These are phyloP conservation scores for Pycnonotus jocosus DNA, from an alignment of 2,113 vertebrate species.

Conservation along the genomic window DNA sequence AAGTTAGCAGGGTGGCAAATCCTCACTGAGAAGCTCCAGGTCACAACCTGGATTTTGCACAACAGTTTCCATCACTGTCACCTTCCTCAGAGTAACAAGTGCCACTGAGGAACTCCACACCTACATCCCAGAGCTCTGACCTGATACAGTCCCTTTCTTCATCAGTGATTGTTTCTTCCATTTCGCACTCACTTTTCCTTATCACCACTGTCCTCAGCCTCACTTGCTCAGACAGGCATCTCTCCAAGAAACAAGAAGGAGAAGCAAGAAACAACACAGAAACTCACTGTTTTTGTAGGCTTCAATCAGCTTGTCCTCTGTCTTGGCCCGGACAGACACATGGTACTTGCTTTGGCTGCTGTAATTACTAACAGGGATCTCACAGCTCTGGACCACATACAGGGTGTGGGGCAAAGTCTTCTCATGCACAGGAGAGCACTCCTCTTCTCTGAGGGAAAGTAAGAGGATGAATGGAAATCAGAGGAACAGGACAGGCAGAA, in stretches of 20 bases:
- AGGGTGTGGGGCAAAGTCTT: background rate
- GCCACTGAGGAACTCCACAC: background rate
- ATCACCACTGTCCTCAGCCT: background rate
- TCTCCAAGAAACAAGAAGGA: background rate
- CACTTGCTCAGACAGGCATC: background rate
- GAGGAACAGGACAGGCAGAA: background rate
- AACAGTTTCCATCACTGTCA: background rate
- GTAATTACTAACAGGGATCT: conserved; percentile 12
- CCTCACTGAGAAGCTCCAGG: background rate
- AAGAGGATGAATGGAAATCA: background rate
- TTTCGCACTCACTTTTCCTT: background rate
- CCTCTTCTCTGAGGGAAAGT: conserved; percentile 24
- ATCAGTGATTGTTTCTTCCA: background rate
- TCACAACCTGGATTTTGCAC: background rate
- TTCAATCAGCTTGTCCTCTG: background rate
- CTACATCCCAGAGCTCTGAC: background rate
- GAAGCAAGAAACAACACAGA: background rate
- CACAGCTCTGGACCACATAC: conserved; percentile 53
- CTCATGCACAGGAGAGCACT: conserved; percentile 27
- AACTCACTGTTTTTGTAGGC: conserved; percentile 42
- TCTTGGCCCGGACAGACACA: conserved; percentile 35
- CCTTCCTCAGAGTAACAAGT: background rate
- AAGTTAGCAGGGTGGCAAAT: background rate
- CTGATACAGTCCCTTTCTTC: background rate
- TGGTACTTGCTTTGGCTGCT: conserved; percentile 6